Evolutionary conservation across 2,888 invertebrate genomes (phyloP).

Genomic region (Acronicta alni): DNA sequence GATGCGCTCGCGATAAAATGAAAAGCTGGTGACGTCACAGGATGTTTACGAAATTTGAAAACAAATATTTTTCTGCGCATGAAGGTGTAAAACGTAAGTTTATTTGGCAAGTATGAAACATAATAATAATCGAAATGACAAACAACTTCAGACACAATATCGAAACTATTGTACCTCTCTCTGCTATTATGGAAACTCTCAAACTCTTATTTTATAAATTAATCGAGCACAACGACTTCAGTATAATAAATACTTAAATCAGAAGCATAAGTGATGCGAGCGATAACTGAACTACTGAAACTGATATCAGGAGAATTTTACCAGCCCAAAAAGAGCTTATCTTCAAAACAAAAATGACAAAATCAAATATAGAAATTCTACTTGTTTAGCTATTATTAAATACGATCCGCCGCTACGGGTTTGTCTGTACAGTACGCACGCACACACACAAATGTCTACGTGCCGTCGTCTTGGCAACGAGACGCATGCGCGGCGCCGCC

Average conservation of each 20-base stretch:
- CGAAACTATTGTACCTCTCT: not conserved
- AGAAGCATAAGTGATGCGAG: not conserved
- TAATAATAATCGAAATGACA: not conserved
- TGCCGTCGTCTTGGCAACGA: constrained; percentile 91
- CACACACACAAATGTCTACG: constrained; percentile 82
- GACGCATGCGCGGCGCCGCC: constrained; percentile 89
- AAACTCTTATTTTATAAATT: not conserved
- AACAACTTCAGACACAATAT: not conserved
- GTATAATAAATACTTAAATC: constrained; percentile 13
- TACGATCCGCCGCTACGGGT: constrained; percentile 48
- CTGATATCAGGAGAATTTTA: not conserved
- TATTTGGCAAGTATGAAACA: constrained; percentile 13
- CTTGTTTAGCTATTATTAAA: constrained; percentile 62
- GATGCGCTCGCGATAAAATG: constrained; percentile 64
- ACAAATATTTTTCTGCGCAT: constrained; percentile 17
- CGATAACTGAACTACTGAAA: not conserved
- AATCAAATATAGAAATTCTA: constrained; percentile 56
- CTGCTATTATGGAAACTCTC: no score
- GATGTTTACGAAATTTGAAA: constrained; percentile 45
- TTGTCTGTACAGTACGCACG: constrained; percentile 55
- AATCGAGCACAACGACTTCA: constrained; percentile 4
- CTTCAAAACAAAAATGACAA: constrained; percentile 34
- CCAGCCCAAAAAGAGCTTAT: constrained; percentile 12
- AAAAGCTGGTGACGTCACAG: constrained; percentile 69
- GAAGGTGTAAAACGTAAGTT: constrained; percentile 27